phyloP scores from a whole-genome alignment of 2,888 invertebrate species.

The Diarsia rubi region DNA sequence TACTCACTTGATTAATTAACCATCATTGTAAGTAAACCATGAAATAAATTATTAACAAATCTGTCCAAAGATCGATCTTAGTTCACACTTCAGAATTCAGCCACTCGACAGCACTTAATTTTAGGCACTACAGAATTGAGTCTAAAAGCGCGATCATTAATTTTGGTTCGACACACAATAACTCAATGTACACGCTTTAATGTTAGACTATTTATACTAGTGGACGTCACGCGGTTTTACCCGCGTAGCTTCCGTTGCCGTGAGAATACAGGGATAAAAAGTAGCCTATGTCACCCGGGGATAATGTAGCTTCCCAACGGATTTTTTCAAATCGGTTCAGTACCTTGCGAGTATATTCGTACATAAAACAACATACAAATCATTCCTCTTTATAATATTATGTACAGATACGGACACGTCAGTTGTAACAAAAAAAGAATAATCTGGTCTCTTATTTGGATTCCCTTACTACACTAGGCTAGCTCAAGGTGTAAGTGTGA shows the following conservation, averaged over 20 bases:
- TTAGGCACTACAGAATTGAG: neutral
- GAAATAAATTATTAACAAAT: neutral
- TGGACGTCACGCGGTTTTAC: no score
- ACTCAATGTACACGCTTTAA: constrained; percentile 15
- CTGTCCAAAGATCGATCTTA: neutral
- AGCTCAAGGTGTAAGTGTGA: neutral
- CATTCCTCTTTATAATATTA: no score
- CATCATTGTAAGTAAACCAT: neutral
- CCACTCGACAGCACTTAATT: neutral
- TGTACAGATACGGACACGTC: neutral
- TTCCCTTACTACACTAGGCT: neutral
- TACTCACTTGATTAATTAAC: neutral
- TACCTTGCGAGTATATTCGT: no score
- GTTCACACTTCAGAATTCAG: neutral
- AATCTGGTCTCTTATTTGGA: neutral
- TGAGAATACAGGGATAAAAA: no score
- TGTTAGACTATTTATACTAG: no score
- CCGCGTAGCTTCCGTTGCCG: no score
- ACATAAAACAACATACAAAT: no score
- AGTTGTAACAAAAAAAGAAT: neutral
- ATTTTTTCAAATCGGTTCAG: no score
- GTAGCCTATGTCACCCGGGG: no score
- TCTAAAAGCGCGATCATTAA: constrained; percentile 19
- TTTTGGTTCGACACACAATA: constrained; percentile 13
- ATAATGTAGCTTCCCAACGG: no score